Base-by-base conservation (phyloP, 2,113 vertebrate species). In the Ochotona curzoniae region DNA sequence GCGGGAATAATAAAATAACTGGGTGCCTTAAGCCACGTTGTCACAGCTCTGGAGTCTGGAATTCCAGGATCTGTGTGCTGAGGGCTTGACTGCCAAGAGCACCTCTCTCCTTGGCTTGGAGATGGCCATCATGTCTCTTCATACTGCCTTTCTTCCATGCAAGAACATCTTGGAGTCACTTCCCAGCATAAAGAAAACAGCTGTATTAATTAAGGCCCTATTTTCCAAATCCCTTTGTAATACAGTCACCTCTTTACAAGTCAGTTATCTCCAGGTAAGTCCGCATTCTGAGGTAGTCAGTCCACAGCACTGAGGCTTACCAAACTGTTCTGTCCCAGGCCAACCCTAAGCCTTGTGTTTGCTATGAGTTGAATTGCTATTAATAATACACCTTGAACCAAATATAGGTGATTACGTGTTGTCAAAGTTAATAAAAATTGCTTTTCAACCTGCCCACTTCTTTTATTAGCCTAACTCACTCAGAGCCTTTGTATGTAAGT, bases 161-260 rank as follows among this genome's bases (percentile, higher is more conserved):
- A 23, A 2, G 13, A 35, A 47, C 21, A 57, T 51, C 26, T 51
- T 86, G 26, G 18, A 8, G 8, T 47, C 12, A 90, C n/a, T 71
- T 82, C n/a, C 12, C 61, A 21, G 38, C 75, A 12, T 47, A 44
- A 23, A 49, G 49, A 60, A 8, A 63, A 9, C 10, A 7, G 49
- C 28, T 2, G 32, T 54, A 0, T 35, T 64, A 6, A 0, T 57
- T 69, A 49, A 10, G 9, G 14, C 2, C 30, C 23, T 9, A 10
- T 1, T 1, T 21, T 25, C 8, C 35, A 11, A 17, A 7, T 30
- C 30, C 63, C 25, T 0, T 78, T 66, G 69, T 78, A 49, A 47
- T 8, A 13, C 63, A 6, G 26, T 25, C 8, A 14, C 35, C 15
- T 54, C 54, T 21, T 7, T 70, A 64, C 60, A 9, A 3, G 14